Evolutionary conservation across 2,888 invertebrate genomes (phyloP).

Genomic region (Poecilus cupreus): DNA sequence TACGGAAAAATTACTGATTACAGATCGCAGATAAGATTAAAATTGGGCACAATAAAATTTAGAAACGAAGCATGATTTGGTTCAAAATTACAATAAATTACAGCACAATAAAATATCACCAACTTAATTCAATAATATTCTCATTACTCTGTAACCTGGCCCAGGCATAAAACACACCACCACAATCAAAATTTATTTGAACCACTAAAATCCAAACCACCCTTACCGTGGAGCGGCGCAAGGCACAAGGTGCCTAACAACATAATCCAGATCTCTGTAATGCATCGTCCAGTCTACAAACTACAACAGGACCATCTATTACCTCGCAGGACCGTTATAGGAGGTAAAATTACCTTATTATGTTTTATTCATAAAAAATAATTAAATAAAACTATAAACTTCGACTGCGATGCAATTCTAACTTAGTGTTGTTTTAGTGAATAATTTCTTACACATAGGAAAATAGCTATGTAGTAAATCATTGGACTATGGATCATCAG

Average conservation of each 20-base stretch:
- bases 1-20: too few relatives aligned
- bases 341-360: too few relatives aligned
- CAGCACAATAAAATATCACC: slow-evolving; percentile 6
- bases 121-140: slow-evolving; percentile 14
- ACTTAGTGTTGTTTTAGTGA: too few relatives aligned
- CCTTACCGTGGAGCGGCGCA: not conserved
- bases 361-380: too few relatives aligned
- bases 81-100: not conserved
- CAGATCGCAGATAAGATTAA: too few relatives aligned
- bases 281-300: not conserved
- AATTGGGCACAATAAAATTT: too few relatives aligned
- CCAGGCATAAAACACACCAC: slow-evolving; percentile 26
- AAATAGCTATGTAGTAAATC: too few relatives aligned
- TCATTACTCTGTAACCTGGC: not conserved
- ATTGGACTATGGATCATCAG: too few relatives aligned
- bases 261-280: slow-evolving; percentile 15
- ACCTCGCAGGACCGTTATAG: too few relatives aligned
- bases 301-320: not conserved
- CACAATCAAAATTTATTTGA: slow-evolving; percentile 21
- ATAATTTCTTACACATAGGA: too few relatives aligned
- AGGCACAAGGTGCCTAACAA: slow-evolving; percentile 4
- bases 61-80: not conserved
- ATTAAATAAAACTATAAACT: too few relatives aligned
- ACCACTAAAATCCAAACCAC: slow-evolving; percentile 3
- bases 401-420: too few relatives aligned